A percentile compares a stretch with the other conserved stretches of the same genome.
These are phyloP conservation scores for Limnephilus marmoratus DNA, from an alignment of 2,888 invertebrate species.

Conservation along the genomic window DNA sequence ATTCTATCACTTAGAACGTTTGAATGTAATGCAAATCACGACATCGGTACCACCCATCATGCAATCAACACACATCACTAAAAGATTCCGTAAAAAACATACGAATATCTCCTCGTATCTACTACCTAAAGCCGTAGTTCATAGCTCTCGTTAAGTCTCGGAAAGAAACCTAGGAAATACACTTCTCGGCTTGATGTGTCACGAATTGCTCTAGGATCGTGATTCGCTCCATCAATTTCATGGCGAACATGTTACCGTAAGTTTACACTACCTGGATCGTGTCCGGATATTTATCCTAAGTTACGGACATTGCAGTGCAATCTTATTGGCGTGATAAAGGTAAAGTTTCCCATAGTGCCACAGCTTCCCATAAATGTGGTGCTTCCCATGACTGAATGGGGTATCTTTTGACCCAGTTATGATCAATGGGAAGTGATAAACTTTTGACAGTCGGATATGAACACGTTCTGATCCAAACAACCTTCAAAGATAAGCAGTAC, in stretches of 20 bases:
- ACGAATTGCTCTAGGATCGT: neutral
- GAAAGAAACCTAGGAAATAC: constrained; percentile 2
- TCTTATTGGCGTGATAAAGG: neutral
- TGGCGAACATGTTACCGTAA: neutral
- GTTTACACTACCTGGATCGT: neutral
- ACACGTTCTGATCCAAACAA: neutral
- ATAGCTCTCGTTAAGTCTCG: neutral
- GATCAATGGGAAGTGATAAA: neutral
- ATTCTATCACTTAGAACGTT: neutral
- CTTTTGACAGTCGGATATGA: neutral
- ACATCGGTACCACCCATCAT: neutral
- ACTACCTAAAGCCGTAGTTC: neutral
- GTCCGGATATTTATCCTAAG: neutral
- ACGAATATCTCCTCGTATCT: neutral
- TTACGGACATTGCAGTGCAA: neutral
- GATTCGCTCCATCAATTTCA: neutral
- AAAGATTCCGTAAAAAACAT: neutral
- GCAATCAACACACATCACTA: neutral
- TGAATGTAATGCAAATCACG: neutral
- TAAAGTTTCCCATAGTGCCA: neutral
- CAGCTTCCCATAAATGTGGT: neutral
- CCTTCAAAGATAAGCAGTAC: neutral
- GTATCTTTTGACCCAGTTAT: neutral
- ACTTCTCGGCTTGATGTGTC: neutral
- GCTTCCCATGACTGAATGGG: neutral